Evolutionary conservation across 2,797 vertebrate species (phyloP), one percentile per base, ranked within the genome.

Genomic region (Sebastes nivosus): DNA sequence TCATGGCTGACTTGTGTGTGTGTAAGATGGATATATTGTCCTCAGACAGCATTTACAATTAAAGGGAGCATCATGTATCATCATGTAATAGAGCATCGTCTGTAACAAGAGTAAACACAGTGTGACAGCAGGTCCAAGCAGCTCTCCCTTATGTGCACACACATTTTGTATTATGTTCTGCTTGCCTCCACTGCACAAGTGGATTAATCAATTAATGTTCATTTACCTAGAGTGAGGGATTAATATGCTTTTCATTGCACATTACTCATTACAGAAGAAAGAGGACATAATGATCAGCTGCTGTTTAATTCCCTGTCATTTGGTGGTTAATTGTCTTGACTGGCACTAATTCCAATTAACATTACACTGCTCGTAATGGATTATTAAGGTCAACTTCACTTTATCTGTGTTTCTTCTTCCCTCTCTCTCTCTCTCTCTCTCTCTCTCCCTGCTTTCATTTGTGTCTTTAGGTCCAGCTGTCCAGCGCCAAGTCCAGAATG

Each of bases 401-500:
- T 81, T 66, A 29, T 82, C 54, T 79, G 2, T 70, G 1, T 20
- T 27, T 74, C 68, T 77, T 54, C 27, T 67, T 8, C n/a, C n/a
- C n/a, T 24, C 24, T 24, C n/a, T n/a, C n/a, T n/a, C n/a, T n/a
- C n/a, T n/a, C n/a, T n/a, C 24, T 16, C 12, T 38, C 32, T 87
- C 36, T 70, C 16, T 80, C 57, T 83, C 42, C 8, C 10, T 84
- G 13, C 63, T 72, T 73, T 75, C 59, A 14, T 81, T 61, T 69
- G 5, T 81, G 4, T 82, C 67, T 84, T 14, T 65, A 99, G 98
- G 98, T 96, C 98, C 98, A 92, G 95, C 96, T 91, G 95, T 96
- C 89, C 98, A 99, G 92, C 97, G 98, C 78, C 98, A 97, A 83
- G 96, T 97, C 91, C 98, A 98, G 95, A 99, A 99, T 93, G 98